Percentiles rank a stretch among this genome's conserved stretches.
These are phyloP conservation scores for Hippopotamus amphibius DNA, from an alignment of 2,113 vertebrate species.

Conservation along the genomic window DNA sequence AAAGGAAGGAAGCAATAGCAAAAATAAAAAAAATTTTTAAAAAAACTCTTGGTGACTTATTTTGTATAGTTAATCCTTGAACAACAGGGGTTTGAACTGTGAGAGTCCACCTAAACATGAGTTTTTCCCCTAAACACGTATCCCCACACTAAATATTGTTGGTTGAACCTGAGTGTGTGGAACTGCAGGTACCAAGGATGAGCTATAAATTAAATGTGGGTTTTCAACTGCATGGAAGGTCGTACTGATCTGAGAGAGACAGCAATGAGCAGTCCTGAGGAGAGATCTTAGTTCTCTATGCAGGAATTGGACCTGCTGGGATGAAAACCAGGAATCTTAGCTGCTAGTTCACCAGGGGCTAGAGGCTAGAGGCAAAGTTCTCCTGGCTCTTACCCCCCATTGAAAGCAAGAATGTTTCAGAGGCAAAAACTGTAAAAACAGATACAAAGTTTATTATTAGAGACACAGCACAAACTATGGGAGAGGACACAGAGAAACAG, in stretches of 20 bases:
- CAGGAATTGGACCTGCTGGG: not conserved
- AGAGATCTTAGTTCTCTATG: not conserved
- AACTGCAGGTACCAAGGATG: not conserved
- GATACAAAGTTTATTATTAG: not conserved
- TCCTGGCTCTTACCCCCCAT: not conserved
- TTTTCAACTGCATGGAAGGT: not conserved
- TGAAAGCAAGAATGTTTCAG: not conserved
- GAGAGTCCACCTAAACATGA: not conserved
- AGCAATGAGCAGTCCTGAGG: not conserved
- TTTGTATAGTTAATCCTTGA: not conserved
- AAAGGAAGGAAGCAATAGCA: too few relatives aligned
- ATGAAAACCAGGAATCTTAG: not conserved
- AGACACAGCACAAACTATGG: not conserved
- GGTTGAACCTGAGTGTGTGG: too few relatives aligned
- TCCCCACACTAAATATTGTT: too few relatives aligned
- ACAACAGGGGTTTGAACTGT: not conserved
- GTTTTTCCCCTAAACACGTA: not conserved
- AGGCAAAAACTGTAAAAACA: not conserved
- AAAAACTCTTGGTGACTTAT: not conserved
- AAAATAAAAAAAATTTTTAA: too few relatives aligned
- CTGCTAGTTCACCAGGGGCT: not conserved
- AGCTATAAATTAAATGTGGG: not conserved
- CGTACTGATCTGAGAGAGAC: not conserved
- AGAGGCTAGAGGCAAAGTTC: not conserved
- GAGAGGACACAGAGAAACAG: not conserved